Conservation (phyloP, 2,888 invertebrate species). For the Pomacea canaliculata region DNA sequence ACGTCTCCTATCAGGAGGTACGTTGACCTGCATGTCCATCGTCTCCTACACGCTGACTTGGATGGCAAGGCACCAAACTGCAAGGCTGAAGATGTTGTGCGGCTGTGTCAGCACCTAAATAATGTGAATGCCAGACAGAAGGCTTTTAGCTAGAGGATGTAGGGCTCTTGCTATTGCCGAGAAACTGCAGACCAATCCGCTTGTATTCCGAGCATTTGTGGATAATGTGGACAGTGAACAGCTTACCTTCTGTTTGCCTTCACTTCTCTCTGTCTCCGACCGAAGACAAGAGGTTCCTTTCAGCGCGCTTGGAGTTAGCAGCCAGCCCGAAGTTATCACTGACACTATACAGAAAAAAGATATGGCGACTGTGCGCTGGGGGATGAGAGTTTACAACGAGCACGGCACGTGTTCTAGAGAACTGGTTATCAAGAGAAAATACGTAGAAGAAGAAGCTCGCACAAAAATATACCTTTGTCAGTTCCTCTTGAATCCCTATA, state of each 20-base stretch:
- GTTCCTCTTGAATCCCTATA: neutral
- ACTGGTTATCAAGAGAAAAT: neutral
- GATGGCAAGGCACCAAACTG: constrained; percentile 27
- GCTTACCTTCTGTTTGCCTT: constrained; percentile 37
- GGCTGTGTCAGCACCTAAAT: constrained; percentile 41
- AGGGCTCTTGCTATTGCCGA: constrained; percentile 34
- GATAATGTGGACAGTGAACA: constrained; percentile 37
- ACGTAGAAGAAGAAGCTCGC: neutral
- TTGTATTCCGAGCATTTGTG: constrained; percentile 37
- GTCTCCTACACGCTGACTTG: constrained; percentile 41
- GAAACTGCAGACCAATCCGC: constrained; percentile 33
- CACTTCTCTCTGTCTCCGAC: constrained; percentile 33
- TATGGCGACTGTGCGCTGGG: constrained; percentile 39
- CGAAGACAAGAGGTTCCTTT: constrained; percentile 36
- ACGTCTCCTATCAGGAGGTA: constrained; percentile 48
- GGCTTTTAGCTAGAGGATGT: constrained; percentile 40
- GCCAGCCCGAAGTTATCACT: constrained; percentile 35
- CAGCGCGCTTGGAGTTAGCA: constrained; percentile 37
- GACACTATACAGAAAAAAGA: constrained; percentile 29
- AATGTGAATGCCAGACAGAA: constrained; percentile 38
- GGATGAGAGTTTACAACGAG: constrained; percentile 37
- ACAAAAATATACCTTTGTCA: neutral
- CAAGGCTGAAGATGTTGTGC: constrained; percentile 35
- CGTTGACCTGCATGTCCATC: constrained; percentile 41
- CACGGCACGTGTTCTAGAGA: neutral